phyloP scores from a whole-genome alignment of 92 coral and sea anemone genomes.

The Bergia sp. region DNA sequence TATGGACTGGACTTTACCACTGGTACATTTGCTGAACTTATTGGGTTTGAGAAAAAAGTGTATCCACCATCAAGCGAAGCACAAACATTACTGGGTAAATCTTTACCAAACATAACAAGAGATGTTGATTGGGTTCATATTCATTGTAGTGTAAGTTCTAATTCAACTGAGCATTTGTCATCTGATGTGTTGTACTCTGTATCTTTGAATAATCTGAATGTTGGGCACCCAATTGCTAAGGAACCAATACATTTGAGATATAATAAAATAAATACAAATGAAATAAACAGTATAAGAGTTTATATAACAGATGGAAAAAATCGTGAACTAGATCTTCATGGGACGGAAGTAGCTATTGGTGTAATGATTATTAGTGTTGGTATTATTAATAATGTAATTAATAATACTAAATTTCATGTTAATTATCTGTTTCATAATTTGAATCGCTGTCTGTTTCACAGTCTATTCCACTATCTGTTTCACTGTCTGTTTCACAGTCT shows the following conservation, averaged over 20 bases:
- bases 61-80: not conserved
- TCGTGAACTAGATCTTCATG: not conserved
- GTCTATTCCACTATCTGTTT: too few relatives aligned
- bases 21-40: not conserved
- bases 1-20: not conserved
- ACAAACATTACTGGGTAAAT: too few relatives aligned
- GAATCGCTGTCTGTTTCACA: too few relatives aligned
- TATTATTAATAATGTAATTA: too few relatives aligned
- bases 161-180: not conserved
- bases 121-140: not conserved
- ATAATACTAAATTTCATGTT: too few relatives aligned
- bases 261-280: too few relatives aligned
- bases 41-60: not conserved
- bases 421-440: too few relatives aligned
- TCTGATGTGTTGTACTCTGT: not conserved
- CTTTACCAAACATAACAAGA: not conserved
- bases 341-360: not conserved
- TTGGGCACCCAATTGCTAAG: not conserved
- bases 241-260: too few relatives aligned
- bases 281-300: not conserved
- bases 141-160: not conserved
- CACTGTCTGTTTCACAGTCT: too few relatives aligned
- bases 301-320: not conserved
- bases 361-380: too few relatives aligned
- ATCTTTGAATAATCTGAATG: not conserved